Evolutionary conservation across 2,888 invertebrate species (phyloP), one percentile per base, ranked within the genome.

Genomic region (Heliconius charithonia): DNA sequence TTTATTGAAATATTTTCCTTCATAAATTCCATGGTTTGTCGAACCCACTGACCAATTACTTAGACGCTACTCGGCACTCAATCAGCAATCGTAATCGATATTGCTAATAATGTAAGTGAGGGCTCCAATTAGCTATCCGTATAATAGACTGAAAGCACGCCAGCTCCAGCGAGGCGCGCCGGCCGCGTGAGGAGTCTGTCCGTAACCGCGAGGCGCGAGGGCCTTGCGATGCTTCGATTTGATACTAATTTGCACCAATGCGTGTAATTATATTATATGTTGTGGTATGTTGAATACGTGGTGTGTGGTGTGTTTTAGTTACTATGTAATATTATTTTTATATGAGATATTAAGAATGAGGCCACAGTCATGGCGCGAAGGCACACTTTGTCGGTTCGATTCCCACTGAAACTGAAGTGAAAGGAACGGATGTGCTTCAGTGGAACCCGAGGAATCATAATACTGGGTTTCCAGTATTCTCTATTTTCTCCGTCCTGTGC

Each of bases 121-220:
- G 45, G 74, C 76, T 69, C 66, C 72, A 80, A 80, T 81, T 80
- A 80, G 78, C 75, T 81, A 77, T 78, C 77, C 10, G 72, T 32
- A 70, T 81, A 82, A 81, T 81, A 73, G 76, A 73, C 81, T 78
- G 80, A 83, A 79, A 78, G 77, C 81, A 81, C 79, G 81, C 82
- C 80, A 81, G 70, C 77, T 62, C 67, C 32, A 29, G 59, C 51
- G 19, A 19, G 45, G 19, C 45, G 12, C 67, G 62, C 56, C 72
- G 41, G 37, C 78, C 78, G 72, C 76, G 76, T 74, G 37, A 66
- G 76, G 80, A 81, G 77, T 81, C 76, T 78, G 78, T 76, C 76
- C 74, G 74, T 59, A 75, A 78, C 74, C 74, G 70, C 65, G 27
- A 25, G 74, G 77, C 74, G 73, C 66, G 75, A 77, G 75, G 78